Conservation (phyloP, 2,113 vertebrate species). For the Hippocampus guttulatus region DNA sequence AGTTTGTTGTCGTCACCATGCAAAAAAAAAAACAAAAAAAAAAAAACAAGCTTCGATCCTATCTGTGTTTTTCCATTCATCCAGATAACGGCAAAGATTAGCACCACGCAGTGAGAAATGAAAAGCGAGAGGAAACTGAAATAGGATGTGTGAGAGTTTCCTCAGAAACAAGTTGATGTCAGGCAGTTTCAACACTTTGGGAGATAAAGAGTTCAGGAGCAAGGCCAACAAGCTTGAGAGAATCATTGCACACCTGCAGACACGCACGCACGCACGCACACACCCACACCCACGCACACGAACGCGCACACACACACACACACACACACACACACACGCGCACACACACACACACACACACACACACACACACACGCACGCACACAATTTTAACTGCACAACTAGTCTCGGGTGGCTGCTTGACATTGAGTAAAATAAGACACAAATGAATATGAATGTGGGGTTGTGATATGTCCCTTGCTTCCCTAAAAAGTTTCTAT, state of each 20-base stretch:
- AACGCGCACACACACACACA: conserved; percentile 3
- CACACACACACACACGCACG: conserved; percentile 23
- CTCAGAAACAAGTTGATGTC: conserved; percentile 72
- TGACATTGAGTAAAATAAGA: neutral
- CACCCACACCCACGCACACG: conserved; percentile 13
- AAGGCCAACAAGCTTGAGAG: conserved; percentile 38
- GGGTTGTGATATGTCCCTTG: neutral
- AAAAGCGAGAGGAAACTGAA: conserved; percentile 74
- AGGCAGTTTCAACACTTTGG: conserved; percentile 71
- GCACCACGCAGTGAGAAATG: conserved; percentile 39
- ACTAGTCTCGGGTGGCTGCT: neutral
- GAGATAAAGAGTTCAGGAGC: conserved; percentile 76
- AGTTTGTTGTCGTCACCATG: neutral
- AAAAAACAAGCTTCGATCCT: neutral
- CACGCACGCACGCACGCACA: neutral
- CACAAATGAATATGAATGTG: neutral
- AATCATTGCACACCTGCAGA: conserved; percentile 46
- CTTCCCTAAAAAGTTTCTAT: conserved; percentile 1
- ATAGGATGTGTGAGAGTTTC: conserved; percentile 79
- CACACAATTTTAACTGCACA: conserved; percentile 5
- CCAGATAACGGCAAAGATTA: conserved; percentile 53
- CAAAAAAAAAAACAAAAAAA: neutral
- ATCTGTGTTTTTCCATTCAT: conserved; percentile 41
- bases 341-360: conserved; percentile 9
- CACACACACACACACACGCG: conserved; percentile 6